These are phyloP conservation scores for Apocheima hispidaria DNA, from an alignment of 2,888 invertebrate species.

Conservation along the genomic window DNA sequence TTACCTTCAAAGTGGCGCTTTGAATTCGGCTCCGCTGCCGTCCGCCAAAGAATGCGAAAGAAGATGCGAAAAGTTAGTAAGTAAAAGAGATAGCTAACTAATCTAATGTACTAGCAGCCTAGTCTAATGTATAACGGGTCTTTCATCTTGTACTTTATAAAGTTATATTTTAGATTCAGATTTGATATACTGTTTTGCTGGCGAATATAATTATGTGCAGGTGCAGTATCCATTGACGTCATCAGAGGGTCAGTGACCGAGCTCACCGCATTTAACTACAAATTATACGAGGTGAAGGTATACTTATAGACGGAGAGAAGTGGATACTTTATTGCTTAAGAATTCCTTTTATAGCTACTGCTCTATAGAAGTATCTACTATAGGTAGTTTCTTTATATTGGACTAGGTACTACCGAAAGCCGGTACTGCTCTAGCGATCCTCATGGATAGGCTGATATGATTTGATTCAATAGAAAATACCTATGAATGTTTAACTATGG, in stretches of 20 bases:
- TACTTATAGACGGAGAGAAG: constrained; percentile 38
- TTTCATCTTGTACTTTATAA: constrained; percentile 25
- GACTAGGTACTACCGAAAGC: neutral
- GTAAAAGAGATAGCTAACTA: too few species aligned
- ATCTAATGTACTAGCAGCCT: too few species aligned
- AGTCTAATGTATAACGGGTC: too few species aligned
- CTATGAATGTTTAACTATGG: neutral
- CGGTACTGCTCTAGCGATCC: neutral
- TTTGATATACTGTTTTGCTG: constrained; percentile 44
- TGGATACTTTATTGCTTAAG: constrained; percentile 26
- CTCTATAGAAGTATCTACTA: neutral
- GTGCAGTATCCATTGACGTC: constrained; percentile 67
- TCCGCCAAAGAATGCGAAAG: too few species aligned
- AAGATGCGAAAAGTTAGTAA: too few species aligned
- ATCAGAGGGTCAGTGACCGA: constrained; percentile 58
- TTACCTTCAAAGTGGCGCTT: too few species aligned
- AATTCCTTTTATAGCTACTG: constrained; percentile 26
- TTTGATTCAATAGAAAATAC: neutral
- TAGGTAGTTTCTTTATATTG: neutral
- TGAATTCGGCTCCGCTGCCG: too few species aligned
- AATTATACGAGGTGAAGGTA: constrained; percentile 46
- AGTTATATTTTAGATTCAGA: constrained; percentile 46
- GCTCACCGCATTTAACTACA: constrained; percentile 51
- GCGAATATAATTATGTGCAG: constrained; percentile 47
- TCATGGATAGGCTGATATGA: neutral